Percentiles rank a stretch among this genome's conserved stretches.
Evolutionary conservation across 2,113 vertebrate genomes (phyloP).

Genomic region (Lamprotornis superbus): DNA sequence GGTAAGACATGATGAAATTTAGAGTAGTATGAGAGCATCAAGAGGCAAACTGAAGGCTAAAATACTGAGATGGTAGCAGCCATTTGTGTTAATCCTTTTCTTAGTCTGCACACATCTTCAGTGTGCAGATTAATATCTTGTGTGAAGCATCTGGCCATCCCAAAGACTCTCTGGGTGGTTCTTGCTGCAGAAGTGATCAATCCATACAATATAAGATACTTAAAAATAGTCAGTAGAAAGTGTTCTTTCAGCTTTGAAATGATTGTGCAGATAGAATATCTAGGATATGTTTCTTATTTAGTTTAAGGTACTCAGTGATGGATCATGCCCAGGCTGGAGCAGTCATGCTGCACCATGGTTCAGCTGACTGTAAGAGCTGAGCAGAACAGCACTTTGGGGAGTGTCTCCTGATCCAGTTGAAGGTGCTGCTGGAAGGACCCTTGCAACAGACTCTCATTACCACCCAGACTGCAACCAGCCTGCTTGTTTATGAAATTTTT

Average conservation of each 20-base stretch:
- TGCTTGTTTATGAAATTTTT: background rate
- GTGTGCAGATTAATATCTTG: background rate
- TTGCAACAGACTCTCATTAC: background rate
- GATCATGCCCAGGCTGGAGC: background rate
- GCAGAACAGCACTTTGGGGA: background rate
- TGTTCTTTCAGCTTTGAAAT: background rate
- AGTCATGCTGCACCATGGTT: background rate
- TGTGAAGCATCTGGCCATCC: background rate
- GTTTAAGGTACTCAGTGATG: background rate
- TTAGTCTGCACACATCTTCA: background rate
- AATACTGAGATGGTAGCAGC: background rate
- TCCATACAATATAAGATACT: background rate
- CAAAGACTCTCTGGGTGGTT: background rate
- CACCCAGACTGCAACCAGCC: background rate
- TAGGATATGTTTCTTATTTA: background rate
- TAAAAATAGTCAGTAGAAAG: background rate
- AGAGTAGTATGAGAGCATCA: background rate
- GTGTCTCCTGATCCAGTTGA: background rate
- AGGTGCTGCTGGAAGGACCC: background rate
- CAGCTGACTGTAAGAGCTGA: background rate
- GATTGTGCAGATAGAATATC: background rate
- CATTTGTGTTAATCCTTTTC: background rate
- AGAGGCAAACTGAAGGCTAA: background rate
- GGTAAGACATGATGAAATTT: background rate
- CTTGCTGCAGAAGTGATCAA: background rate